phyloP scores from a whole-genome alignment of 2,888 invertebrate genomes.

The Hypsopygia costalis region DNA sequence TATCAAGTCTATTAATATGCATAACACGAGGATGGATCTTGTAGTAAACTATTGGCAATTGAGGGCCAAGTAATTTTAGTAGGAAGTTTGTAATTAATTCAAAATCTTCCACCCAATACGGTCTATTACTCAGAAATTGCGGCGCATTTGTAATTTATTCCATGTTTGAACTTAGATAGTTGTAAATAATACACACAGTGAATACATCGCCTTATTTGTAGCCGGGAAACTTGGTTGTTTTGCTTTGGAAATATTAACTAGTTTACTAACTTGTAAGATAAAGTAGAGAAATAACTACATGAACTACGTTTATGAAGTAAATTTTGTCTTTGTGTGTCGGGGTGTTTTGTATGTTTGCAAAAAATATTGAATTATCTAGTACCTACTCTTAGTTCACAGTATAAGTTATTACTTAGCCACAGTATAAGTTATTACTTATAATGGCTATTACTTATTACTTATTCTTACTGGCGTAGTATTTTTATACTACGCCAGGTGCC shows the following conservation, averaged over 20 bases:
- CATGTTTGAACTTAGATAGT: constrained; percentile 23
- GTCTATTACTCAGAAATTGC: constrained; percentile 47
- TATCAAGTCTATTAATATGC: constrained; percentile 62
- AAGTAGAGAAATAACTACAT: neutral
- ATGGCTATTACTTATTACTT: too few species aligned
- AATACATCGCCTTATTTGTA: neutral
- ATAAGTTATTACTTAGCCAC: too few species aligned
- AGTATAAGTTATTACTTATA: too few species aligned
- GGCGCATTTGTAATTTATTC: constrained; percentile 35
- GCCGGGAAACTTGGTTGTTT: constrained; percentile 6
- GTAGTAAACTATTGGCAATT: constrained; percentile 58
- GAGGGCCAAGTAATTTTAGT: constrained; percentile 52
- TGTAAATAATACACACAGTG: neutral
- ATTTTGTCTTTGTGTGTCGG: too few species aligned
- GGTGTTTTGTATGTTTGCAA: too few species aligned
- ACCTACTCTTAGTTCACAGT: too few species aligned
- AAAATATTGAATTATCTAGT: too few species aligned
- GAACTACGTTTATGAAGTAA: too few species aligned
- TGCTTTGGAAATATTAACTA: constrained; percentile 5
- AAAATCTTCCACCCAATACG: constrained; percentile 48
- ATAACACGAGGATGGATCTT: constrained; percentile 57
- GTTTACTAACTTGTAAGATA: neutral
- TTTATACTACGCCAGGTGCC: too few species aligned
- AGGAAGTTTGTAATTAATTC: constrained; percentile 69
- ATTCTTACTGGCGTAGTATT: too few species aligned